A percentile compares a stretch with the other conserved stretches of the same genome.
These are phyloP conservation scores for Phalacrocorax pelagicus DNA, from an alignment of 2,113 vertebrate genomes.

Conservation along the genomic window DNA sequence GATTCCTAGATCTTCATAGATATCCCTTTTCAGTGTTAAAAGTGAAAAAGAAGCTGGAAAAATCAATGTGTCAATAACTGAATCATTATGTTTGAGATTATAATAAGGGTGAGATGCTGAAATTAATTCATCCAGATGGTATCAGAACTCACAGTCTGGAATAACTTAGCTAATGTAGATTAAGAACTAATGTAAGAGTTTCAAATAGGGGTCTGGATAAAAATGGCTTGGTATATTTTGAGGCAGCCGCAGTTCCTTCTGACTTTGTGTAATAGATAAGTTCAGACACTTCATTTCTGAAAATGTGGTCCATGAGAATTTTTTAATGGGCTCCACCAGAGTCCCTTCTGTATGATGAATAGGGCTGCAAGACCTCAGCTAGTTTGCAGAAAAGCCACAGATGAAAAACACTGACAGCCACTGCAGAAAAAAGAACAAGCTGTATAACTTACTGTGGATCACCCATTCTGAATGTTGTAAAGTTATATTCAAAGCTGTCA, in stretches of 20 bases:
- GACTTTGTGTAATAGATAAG: neutral
- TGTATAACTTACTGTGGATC: neutral
- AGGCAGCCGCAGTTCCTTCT: neutral
- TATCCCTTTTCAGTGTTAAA: neutral
- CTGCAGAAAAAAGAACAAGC: neutral
- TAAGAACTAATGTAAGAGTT: neutral
- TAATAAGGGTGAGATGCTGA: neutral
- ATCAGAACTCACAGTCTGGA: neutral
- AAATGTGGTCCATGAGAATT: neutral
- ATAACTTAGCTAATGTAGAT: neutral
- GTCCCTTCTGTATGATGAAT: neutral
- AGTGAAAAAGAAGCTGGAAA: neutral
- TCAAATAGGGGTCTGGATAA: neutral
- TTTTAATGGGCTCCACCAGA: neutral
- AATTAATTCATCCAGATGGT: neutral
- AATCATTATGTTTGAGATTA: neutral
- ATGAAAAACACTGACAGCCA: conserved; percentile 35
- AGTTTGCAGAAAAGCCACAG: neutral
- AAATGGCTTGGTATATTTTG: neutral
- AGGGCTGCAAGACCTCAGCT: neutral
- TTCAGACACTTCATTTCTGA: neutral
- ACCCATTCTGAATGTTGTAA: neutral
- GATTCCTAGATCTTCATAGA: neutral
- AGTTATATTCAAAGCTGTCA: conserved; percentile 35
- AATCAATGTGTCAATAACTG: neutral